Percentiles rank a stretch among this genome's conserved stretches.
Conservation (phyloP, 2,797 vertebrate genomes). For the Pteronotus mesoamericanus region DNA sequence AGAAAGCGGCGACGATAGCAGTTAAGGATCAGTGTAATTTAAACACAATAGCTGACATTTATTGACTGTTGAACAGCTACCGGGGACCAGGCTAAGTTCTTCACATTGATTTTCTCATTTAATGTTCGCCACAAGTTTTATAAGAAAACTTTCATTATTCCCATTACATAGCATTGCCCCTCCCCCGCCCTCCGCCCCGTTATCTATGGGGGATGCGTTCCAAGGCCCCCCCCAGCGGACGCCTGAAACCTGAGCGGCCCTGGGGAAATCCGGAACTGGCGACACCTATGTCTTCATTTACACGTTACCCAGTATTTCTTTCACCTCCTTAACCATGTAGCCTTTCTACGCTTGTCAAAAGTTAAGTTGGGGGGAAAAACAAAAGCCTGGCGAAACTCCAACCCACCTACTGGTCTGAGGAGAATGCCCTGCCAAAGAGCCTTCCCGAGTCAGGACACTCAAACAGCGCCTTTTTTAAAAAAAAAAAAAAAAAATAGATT, state of each 20-base stretch:
- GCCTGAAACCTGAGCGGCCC: not conserved
- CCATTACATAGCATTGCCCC: not conserved
- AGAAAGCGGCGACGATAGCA: not conserved
- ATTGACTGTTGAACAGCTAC: not conserved
- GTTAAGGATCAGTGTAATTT: not conserved
- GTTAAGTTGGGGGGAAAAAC: not conserved
- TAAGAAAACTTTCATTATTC: not conserved
- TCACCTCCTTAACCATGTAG: not conserved
- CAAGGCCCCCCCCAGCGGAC: too few species aligned
- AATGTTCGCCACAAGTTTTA: not conserved
- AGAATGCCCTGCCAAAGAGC: not conserved
- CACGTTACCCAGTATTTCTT: fast-evolving
- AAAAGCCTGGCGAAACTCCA: not conserved
- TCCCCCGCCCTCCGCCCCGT: too few species aligned
- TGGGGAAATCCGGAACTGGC: fast-evolving
- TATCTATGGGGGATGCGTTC: not conserved
- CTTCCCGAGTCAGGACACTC: not conserved
- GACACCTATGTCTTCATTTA: not conserved
- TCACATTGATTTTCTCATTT: not conserved
- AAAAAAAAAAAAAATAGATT: too few species aligned
- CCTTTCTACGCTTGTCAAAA: not conserved
- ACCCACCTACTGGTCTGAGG: too few species aligned
- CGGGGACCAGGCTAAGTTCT: not conserved
- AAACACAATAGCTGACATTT: not conserved
- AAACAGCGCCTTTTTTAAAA: not conserved